Base-by-base conservation (phyloP, 2,113 vertebrate genomes). In the Noturus placidus region DNA sequence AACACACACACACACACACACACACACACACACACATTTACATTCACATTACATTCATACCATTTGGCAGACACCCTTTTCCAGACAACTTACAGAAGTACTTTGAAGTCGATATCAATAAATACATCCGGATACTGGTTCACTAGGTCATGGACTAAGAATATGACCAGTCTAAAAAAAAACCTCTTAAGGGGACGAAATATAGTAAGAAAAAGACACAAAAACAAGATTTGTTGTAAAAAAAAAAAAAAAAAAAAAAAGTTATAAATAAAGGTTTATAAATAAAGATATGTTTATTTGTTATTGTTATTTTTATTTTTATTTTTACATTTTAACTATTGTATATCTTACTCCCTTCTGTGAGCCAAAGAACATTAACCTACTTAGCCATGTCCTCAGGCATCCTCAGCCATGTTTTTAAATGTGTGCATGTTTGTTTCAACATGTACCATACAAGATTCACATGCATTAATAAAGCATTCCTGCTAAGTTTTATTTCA, bases 391-490 rank as follows among this genome's bases (percentile, higher is more conserved):
- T 63, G n/a, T 50, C 33, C 65, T 52, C 19, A 81, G 9, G 76
- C 76, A 52, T 63, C 30, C 22, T 46, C 38, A 50, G 38, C 54
- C 69, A 50, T 63, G 52, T 61, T 81, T 52, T 50, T 85, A 57
- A 74, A 70, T 85, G 76, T 61, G 4, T 15, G 61, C 35, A 59
- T 42, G 65, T 74, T 80, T 52, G 30, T 52, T 86, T 11, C 59
- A 59, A 63, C 35, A 54, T 76, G 81, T 82, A 77, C 42, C 76
- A 63, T 82, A 77, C 42, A 79, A 69, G 50, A 86, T 86, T 86
- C 63, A 81, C n/a, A 54, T 86, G 59, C 59, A 67, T 81, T 70
- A 86, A 69, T 86, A 67, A 25, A 42, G 10, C 65, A 19, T 33
- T 46, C 42, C 42, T 46, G 5, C 42, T 46, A 46, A 30, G 59